Base-by-base conservation (phyloP, 2,888 invertebrate genomes). In the Platerodrilus igneus region DNA sequence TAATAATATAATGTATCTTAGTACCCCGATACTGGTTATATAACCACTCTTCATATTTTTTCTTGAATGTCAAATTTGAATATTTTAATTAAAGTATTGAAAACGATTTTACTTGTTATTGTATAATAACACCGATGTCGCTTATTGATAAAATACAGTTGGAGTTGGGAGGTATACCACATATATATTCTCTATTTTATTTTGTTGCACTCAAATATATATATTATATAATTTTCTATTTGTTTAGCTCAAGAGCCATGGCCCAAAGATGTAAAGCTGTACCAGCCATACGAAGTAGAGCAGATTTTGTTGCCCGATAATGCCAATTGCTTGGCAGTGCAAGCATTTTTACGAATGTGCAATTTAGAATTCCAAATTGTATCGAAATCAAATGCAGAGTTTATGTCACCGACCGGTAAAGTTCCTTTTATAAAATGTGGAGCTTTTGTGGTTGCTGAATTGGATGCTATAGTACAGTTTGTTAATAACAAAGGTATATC, bases 261-360 rank as follows among this genome's bases (percentile, higher is more conserved):
- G 93, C 89, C 92, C 0, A 83, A 85, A 55, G 84, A 89, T 67
- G 89, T 89, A 3, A 79, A 80, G 49, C 66, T 95, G 10, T 93
- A 82, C 66, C 91, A 92, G 59, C 93, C 92, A 0, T 87, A 87
- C 63, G 91, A 93, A 66, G 88, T 86, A 17, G 93, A 92, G 58
- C 97, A 97, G 70, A 93, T 95, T 47, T 70, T 96, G 17, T 69
- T 97, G 29, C 89, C 93, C 2, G 96, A 97, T 64, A 90, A 87
- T 68, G 94, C 96, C 7, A 91, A 90, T 62, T 93, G 93, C 57
- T 72, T 96, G 10, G 88, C 93, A 2, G 92, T 93, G 0, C 91
- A 94, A 64, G 86, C 94, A 0, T 95, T 87, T 63, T 72, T 99
- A 13, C 87, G 88, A 73, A 95, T 97, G 89, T 90, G 90, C 61